Evolutionary conservation across 1,140 invertebrate genomes (phyloP), one percentile per base, ranked within the genome.

Genomic region (Drosophila athabasca): DNA sequence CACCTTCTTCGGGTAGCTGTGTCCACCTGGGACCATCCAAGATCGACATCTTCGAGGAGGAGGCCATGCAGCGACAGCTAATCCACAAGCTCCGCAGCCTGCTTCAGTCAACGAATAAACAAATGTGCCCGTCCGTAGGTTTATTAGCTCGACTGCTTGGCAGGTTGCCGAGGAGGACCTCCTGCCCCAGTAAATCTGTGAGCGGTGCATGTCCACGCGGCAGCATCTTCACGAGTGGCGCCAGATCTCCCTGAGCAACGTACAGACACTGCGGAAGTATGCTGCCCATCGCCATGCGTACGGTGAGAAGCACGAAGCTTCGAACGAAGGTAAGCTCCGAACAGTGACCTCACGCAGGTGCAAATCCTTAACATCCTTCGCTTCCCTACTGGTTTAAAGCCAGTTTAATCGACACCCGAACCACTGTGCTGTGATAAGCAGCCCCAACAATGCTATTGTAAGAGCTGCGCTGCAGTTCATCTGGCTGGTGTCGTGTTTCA

Each of bases 141-240:
- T 50, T 26, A 31, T 44, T 62, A 62, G 24, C 17, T 13, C 22
- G 11, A 35, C 45, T 26, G 29, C 17, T 50, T 45, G 78, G 73
- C 92, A 95, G 94, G 94, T 95, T 87, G 94, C 93, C 72, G 95
- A 95, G 91, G 94, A 95, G 79, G 95, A 95, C 91, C 94, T 93
- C 61, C 90, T 95, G 66, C 94, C 94, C 44, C 95, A 95, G 92
- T 95, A 94, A 91, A 95, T 95, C 78, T 95, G 95, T 81, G 94
- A 95, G 91, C 92, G 93, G 17, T 95, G 94, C 77, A 90, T 95
- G 24, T 93, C 93, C 13, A 93, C 94, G 52, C 85, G 95, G 78
- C 94, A 95, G 46, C 94, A 94, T 90, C 93, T 95, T 58, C 95
- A 94, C 83, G 95, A 95, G 74, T 95, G 95, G 93, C 93, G 94